Base-by-base conservation (phyloP, 2,888 invertebrate genomes). In the Calliphora vomitoria region DNA sequence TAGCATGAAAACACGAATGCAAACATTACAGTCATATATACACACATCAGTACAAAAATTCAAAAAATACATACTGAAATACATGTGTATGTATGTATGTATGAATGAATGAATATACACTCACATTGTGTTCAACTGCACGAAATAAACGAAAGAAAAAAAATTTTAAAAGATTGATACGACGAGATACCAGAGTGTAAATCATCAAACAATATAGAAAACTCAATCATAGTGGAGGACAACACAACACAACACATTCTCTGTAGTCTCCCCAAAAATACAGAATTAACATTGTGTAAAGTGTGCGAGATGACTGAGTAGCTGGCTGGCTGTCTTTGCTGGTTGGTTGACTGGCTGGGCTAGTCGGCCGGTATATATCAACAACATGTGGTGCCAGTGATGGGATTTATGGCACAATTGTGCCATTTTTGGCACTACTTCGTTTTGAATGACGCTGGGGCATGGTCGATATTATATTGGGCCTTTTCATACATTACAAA, bases 1-100 rank as follows among this genome's bases (percentile, higher is more conserved):
- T 71, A 71, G 31, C 82, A 78, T 38, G 71, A 83, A 71, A 83
- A 72, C 35, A 83, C 83, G 78, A 83, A 78, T 78, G 76, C 78
- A 83, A 71, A 71, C 53, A 78, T 68, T 82, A 66, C 41, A 64
- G 55, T 20, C 68, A 68, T 47, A 20, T 44, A 68, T 68, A 64
- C n/a, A 62, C 47, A 41, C 41, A 78, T 55, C 47, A n/a, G 31
- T 68, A 41, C 15, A 53, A 8, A 66, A 20, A 72, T 20, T 35
- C 13, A 55, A 25, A 35, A n/a, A 13, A 20, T 25, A 25, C 50
- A 20, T 50, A 41, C 13, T 64, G 38, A 72, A 25, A 50, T 13
- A 66, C 10, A 20, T 58, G 20, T 8, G 20, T 20, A 8, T 20
- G 20, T 20, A 10, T 18, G 8, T 53, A 53, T 20, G 20, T 20